Evolutionary conservation across 2,113 vertebrate genomes (phyloP), one percentile per base, ranked within the genome.

Genomic region (Aphyosemion australe): DNA sequence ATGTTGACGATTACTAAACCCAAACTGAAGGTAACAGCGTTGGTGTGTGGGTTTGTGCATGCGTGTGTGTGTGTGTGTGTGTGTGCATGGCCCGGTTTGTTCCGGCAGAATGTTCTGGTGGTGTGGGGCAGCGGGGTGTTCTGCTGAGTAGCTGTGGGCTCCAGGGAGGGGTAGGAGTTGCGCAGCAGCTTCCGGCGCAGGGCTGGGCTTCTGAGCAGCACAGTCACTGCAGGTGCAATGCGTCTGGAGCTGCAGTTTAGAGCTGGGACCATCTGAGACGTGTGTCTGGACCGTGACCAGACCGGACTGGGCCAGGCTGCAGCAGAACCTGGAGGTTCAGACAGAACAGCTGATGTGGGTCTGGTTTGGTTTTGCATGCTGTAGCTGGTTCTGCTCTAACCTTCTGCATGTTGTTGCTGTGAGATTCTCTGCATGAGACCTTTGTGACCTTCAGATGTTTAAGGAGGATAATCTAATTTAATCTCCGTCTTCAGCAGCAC

Each of bases 1-100:
- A 95, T 97, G 95, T 93, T 94, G 45, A 94, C 93, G 14, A 95
- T 95, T 90, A 93, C 93, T 94, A 95, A 96, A 90, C 91, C 93
- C 91, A 94, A 93, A 92, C 93, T 94, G 59, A 95, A 98, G 95
- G 95, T 96, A 95, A 84, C 80, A 7, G 16, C 21, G 26, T 0
- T 61, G 32, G 81, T 78, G 31, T 80, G n/a, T 78, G 7, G 11
- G 61, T 55, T 3, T 39, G 9, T 59, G 64, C 82, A 73, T 47
- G 90, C 69, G 72, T 77, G 37, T 79, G 21, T 62, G 54, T 39
- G 10, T 60, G 64, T 83, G 74, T 47, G 90, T 69, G 72, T 77
- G 37, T 79, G 21, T 62, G 0, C 60, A 26, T 37, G 81, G 54
- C 9, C 34, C 34, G 6, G 34, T 37, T 37, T 5, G 43, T 7